Evolutionary conservation across 2,888 invertebrate genomes (phyloP).

Genomic region (Volucella inanis): DNA sequence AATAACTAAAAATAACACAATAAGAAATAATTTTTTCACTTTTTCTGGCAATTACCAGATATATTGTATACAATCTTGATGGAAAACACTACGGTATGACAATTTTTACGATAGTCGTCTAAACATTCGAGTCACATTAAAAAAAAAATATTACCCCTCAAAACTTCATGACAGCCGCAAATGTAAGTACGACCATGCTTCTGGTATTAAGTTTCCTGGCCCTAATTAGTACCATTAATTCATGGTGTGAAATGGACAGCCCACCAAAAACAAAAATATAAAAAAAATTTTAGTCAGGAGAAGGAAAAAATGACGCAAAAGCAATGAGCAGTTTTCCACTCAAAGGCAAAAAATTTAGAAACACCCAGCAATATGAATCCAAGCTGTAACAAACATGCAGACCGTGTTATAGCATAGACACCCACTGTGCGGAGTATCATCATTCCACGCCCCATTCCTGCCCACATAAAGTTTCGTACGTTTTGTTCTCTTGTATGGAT

Average conservation of each 20-base stretch:
- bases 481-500: constrained; percentile 15
- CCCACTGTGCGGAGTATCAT: constrained; percentile 45
- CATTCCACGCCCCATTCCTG: constrained; percentile 53
- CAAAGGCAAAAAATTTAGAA: constrained; percentile 27
- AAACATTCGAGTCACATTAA: too few species aligned
- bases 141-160: too few species aligned
- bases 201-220: constrained; percentile 20
- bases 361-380: constrained; percentile 17
- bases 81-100: too few species aligned
- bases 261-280: constrained; percentile 21
- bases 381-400: constrained; percentile 3
- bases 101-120: too few species aligned
- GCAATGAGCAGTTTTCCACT: constrained; percentile 21
- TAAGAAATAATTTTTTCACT: too few species aligned
- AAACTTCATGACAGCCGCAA: neutral
- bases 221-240: neutral
- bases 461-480: constrained; percentile 29
- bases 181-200: neutral
- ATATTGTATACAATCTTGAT: too few species aligned
- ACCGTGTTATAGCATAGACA: constrained; percentile 8
- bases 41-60: too few species aligned
- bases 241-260: constrained; percentile 17
- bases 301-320: constrained; percentile 13
- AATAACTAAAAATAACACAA: too few species aligned
- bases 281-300: constrained; percentile 8